Evolutionary conservation across 2,113 vertebrate genomes (phyloP).

Genomic region (Microtus montanus): DNA sequence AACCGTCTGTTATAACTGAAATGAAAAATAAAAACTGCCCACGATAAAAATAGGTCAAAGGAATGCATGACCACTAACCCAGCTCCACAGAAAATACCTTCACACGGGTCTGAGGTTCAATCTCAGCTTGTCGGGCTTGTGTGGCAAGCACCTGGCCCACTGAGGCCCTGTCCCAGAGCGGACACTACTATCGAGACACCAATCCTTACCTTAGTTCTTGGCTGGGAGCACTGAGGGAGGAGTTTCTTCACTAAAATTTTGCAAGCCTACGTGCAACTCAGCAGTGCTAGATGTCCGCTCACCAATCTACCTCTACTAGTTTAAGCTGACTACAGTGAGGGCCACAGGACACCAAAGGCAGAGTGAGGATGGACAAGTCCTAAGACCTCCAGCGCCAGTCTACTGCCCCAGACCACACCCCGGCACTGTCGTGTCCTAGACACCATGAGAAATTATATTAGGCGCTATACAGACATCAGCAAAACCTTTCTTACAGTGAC

Average conservation of each 20-base stretch:
- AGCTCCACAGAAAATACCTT: neutral
- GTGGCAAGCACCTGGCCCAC: neutral
- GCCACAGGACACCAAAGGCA: neutral
- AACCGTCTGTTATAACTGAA: neutral
- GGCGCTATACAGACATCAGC: neutral
- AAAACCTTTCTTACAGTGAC: constrained; percentile 9
- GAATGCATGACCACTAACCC: neutral
- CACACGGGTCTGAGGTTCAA: neutral
- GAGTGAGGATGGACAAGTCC: neutral
- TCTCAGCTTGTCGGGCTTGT: neutral
- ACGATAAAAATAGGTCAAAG: neutral
- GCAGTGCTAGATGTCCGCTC: neutral
- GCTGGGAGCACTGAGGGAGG: neutral
- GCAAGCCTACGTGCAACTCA: neutral
- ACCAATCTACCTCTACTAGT: neutral
- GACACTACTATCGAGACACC: neutral
- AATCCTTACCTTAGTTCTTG: constrained; percentile 18
- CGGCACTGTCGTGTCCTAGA: neutral
- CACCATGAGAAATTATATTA: constrained; percentile 11
- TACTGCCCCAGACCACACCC: neutral
- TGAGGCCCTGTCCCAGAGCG: neutral
- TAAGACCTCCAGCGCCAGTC: neutral
- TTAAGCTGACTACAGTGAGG: neutral
- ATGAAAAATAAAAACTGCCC: neutral
- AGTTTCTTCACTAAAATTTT: neutral